Percentiles rank a stretch among this genome's conserved stretches.
These are phyloP conservation scores for Solenopsis invicta DNA, from an alignment of 1,140 invertebrate genomes.

Conservation along the genomic window DNA sequence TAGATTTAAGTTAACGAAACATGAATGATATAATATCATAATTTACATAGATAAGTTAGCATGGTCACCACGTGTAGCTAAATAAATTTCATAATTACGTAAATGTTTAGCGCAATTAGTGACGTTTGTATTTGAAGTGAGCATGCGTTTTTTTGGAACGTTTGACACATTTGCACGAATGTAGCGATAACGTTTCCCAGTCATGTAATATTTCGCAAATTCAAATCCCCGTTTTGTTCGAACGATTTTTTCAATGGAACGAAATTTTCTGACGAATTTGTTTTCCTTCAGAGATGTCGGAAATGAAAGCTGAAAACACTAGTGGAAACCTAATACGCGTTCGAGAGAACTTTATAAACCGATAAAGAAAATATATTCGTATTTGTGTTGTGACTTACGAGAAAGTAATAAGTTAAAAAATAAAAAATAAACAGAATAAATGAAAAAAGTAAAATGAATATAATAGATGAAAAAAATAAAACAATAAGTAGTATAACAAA, in stretches of 20 bases:
- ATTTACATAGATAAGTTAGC: background rate
- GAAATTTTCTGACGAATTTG: background rate
- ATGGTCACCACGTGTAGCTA: background rate
- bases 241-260: background rate
- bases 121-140: background rate
- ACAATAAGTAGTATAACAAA: background rate
- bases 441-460: background rate
- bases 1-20: background rate
- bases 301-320: background rate
- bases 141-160: background rate
- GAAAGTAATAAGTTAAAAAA: background rate
- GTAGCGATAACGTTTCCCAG: background rate
- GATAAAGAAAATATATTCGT: background rate
- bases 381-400: background rate
- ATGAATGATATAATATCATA: background rate
- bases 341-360: background rate
- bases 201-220: background rate
- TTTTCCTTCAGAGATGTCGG: background rate
- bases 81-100: background rate
- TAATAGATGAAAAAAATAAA: too few species aligned
- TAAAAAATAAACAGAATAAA: background rate
- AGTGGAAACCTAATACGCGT: background rate
- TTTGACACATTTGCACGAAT: background rate
- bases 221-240: background rate
- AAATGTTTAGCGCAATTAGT: background rate